Conservation (phyloP, 2,888 invertebrate genomes). For the Aproaerema taeniolella region DNA sequence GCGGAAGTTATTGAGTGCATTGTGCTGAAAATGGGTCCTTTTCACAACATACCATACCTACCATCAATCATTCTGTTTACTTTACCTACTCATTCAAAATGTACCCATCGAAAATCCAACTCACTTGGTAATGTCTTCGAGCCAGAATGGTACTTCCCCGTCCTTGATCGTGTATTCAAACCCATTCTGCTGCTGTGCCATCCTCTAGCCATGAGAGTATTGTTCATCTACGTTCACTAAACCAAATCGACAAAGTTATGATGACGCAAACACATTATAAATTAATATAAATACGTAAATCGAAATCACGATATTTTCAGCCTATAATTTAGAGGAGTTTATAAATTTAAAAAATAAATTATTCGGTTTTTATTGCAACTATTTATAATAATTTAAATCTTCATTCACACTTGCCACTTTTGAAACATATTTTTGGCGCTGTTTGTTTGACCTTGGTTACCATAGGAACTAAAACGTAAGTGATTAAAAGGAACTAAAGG, state of each 20-base stretch:
- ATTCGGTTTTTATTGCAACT: constrained; percentile 22
- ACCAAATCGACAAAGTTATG: constrained; percentile 4
- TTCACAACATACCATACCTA: constrained; percentile 28
- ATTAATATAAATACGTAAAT: too few relatives aligned
- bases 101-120: constrained; percentile 24
- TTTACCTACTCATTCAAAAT: constrained; percentile 18
- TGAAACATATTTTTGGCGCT: constrained; percentile 65
- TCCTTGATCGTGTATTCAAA: constrained; percentile 46
- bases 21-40: constrained; percentile 29
- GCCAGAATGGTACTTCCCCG: constrained; percentile 54
- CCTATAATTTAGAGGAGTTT: constrained; percentile 13
- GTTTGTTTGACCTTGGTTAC: constrained; percentile 75
- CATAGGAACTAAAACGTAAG: constrained; percentile 45
- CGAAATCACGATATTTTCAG: constrained; percentile 15
- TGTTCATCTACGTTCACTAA: constrained; percentile 6
- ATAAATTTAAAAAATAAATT: constrained; percentile 22
- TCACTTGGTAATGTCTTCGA: constrained; percentile 68
- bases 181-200: constrained; percentile 58
- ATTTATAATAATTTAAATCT: constrained; percentile 26
- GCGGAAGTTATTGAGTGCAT: constrained; percentile 34
- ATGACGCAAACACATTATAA: constrained; percentile 10
- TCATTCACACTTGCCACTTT: constrained; percentile 62
- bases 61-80: constrained; percentile 37
- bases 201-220: constrained; percentile 53
- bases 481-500: too few relatives aligned